Conservation (phyloP, 2,888 invertebrate species). For the Encarsia formosa region DNA sequence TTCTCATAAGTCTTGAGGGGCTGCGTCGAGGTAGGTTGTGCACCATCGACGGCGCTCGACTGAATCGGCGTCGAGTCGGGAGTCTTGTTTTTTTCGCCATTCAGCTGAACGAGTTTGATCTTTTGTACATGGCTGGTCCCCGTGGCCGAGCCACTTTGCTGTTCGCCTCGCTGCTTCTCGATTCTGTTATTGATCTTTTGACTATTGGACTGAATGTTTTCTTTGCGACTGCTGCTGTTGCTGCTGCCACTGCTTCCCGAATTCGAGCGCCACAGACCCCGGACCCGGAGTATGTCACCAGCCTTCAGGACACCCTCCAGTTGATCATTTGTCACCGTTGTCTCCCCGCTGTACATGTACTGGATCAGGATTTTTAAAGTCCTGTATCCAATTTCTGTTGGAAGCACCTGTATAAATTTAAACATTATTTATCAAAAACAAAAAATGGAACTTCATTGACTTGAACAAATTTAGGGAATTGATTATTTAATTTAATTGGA, state of each 20-base stretch:
- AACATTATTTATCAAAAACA: no score
- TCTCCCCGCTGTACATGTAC: constrained; percentile 82
- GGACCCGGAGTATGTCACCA: constrained; percentile 75
- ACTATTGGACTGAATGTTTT: constrained; percentile 46
- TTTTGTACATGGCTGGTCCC: constrained; percentile 46
- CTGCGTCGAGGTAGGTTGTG: neutral
- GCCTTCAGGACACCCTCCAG: constrained; percentile 75
- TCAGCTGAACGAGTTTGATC: constrained; percentile 46
- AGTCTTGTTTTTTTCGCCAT: no score
- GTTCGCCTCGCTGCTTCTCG: neutral
- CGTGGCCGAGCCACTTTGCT: neutral
- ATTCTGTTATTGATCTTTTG: constrained; percentile 52
- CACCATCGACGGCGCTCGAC: no score
- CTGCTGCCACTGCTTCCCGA: constrained; percentile 27
- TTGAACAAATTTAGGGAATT: no score
- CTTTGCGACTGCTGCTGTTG: constrained; percentile 36
- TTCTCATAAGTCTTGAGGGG: constrained; percentile 19
- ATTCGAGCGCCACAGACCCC: constrained; percentile 68
- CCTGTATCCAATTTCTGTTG: constrained; percentile 75
- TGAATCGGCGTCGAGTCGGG: no score
- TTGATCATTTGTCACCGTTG: constrained; percentile 81
- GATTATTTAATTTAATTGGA: no score
- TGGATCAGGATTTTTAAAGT: constrained; percentile 77
- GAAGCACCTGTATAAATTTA: constrained; percentile 57
- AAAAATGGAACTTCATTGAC: no score